Conservation (phyloP, 1,140 invertebrate genomes). For the Bombus terrestris region DNA sequence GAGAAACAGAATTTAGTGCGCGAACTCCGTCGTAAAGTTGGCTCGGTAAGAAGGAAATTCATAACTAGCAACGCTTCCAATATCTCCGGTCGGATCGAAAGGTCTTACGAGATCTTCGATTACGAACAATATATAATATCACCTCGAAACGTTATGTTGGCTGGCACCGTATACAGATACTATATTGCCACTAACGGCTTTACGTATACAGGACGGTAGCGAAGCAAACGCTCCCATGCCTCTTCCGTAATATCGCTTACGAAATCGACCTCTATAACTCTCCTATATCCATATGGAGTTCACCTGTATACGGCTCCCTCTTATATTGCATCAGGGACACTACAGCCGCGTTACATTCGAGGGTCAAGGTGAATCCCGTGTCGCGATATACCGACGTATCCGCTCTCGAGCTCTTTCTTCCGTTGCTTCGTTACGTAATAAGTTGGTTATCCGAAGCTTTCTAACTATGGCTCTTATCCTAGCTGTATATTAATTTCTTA, state of each 20-base stretch:
- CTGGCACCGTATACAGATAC: constrained; percentile 62
- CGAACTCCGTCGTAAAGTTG: constrained; percentile 38
- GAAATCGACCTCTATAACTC: constrained; percentile 68
- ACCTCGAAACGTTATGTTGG: constrained; percentile 64
- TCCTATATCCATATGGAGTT: constrained; percentile 67
- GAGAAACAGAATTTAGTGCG: constrained; percentile 49
- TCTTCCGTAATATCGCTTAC: constrained; percentile 73
- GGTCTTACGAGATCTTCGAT: constrained; percentile 66
- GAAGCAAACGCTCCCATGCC: constrained; percentile 71
- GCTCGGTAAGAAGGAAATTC: constrained; percentile 38
- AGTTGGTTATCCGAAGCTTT: background rate
- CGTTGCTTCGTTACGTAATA: background rate
- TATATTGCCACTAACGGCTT: constrained; percentile 81
- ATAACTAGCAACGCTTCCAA: constrained; percentile 56
- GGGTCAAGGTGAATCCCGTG: constrained; percentile 21
- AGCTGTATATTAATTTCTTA: no score
- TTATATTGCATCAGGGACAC: constrained; percentile 39
- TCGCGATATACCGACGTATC: background rate
- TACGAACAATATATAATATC: constrained; percentile 66
- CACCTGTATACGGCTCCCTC: constrained; percentile 48
- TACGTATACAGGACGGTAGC: constrained; percentile 74
- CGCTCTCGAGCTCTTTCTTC: no score
- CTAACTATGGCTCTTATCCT: no score
- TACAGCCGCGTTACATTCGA: background rate
- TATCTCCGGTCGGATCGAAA: constrained; percentile 55